phyloP scores from a whole-genome alignment of 2,888 invertebrate genomes.

The Linnaemya tessellans region DNA sequence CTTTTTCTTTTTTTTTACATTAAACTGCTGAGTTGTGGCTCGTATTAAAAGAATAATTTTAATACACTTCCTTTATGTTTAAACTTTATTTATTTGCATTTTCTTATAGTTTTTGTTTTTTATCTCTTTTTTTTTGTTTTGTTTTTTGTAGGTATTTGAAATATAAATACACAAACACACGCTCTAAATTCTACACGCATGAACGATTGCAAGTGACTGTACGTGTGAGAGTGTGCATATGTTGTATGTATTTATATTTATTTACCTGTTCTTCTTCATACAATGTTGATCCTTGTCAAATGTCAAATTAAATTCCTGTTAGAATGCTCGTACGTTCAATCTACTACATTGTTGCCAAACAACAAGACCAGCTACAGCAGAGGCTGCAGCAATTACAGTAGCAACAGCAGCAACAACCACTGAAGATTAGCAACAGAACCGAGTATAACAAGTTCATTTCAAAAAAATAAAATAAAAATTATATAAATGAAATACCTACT shows the following conservation, averaged over 20 bases:
- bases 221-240: conserved; percentile 7
- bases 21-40: neutral
- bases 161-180: conserved; percentile 3
- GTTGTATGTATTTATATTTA: conserved; percentile 13
- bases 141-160: neutral
- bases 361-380: conserved; percentile 41
- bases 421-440: conserved; percentile 30
- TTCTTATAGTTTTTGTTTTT: conserved; percentile 1
- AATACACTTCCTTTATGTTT: conserved; percentile 16
- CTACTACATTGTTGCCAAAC: conserved; percentile 64
- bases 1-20: conserved; percentile 19
- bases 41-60: conserved; percentile 18
- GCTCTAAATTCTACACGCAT: neutral
- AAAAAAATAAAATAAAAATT: neutral
- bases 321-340: conserved; percentile 59
- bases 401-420: conserved; percentile 25
- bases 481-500: neutral
- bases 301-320: conserved; percentile 71
- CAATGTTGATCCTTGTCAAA: conserved; percentile 71
- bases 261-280: conserved; percentile 59
- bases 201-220: neutral
- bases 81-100: conserved; percentile 9
- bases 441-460: conserved; percentile 44
- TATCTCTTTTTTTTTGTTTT: no score
- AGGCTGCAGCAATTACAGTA: conserved; percentile 21